Percentiles rank a stretch among this genome's conserved stretches.
These are phyloP conservation scores for Formica selysi DNA, from an alignment of 1,140 invertebrate species.

Conservation along the genomic window DNA sequence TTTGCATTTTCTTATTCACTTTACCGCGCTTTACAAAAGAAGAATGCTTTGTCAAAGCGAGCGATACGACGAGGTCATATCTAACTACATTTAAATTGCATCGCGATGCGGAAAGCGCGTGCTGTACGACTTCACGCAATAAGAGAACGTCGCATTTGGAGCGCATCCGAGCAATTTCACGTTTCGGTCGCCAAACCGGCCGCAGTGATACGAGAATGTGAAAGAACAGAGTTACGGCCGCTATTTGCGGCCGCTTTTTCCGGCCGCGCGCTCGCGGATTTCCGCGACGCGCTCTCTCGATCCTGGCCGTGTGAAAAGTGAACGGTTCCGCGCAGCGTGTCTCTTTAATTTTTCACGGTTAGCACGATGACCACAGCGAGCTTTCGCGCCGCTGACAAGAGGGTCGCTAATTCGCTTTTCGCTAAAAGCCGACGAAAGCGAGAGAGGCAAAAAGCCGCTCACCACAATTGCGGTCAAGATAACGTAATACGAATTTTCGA, in stretches of 20 bases:
- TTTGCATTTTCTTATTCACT: not conserved
- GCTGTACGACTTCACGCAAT: not conserved
- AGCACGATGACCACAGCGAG: not conserved
- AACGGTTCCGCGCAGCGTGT: not conserved
- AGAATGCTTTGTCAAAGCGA: not conserved
- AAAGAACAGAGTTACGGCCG: constrained; percentile 7
- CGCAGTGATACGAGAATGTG: not conserved
- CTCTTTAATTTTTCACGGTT: constrained; percentile 46
- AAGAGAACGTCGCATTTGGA: constrained; percentile 27
- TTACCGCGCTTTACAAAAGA: not conserved
- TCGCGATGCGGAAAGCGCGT: not conserved
- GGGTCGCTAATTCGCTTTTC: constrained; percentile 13
- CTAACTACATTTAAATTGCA: not conserved
- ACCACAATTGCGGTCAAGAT: not conserved
- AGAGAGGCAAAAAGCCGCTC: not conserved
- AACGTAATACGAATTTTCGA: not conserved
- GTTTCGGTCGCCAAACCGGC: constrained; percentile 11
- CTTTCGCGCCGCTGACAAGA: not conserved
- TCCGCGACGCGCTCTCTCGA: constrained; percentile 22
- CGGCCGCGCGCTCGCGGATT: not conserved
- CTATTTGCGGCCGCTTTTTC: constrained; percentile 5
- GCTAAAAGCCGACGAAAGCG: not conserved
- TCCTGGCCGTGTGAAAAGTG: not conserved
- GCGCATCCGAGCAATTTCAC: constrained; percentile 44
- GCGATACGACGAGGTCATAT: not conserved